A percentile compares a stretch with the other conserved stretches of the same genome.
Conservation (phyloP, 2,113 vertebrate species). For the Pyrgilauda ruficollis region DNA sequence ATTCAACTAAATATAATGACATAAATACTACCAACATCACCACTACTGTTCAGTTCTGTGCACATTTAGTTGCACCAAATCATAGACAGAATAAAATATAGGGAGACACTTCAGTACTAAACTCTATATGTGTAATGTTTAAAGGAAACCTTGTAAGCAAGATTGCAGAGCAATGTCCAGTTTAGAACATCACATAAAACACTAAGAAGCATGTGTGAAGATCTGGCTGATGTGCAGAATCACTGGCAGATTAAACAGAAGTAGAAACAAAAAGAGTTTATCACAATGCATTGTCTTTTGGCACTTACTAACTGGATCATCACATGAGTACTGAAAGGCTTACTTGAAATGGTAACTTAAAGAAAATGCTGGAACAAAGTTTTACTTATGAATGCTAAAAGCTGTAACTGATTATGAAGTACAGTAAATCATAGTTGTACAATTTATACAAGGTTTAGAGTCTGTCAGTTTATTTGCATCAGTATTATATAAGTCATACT, state of each 20-base stretch:
- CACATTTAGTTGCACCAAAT: neutral
- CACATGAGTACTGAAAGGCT: neutral
- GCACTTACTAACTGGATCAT: neutral
- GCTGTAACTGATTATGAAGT: neutral
- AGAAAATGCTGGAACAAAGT: neutral
- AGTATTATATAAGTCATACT: neutral
- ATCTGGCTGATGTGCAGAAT: neutral
- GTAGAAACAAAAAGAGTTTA: neutral
- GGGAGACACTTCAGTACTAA: neutral
- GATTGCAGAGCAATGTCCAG: neutral
- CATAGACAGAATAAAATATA: neutral
- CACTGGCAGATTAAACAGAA: neutral
- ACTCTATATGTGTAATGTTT: neutral
- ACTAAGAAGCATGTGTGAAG: neutral
- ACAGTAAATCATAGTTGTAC: constrained; percentile 8
- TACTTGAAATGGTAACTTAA: neutral
- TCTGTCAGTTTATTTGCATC: neutral
- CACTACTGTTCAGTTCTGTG: neutral
- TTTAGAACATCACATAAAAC: neutral
- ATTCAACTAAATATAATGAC: neutral
- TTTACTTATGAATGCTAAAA: constrained; percentile 22
- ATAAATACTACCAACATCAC: neutral
- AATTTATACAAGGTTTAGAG: constrained; percentile 14
- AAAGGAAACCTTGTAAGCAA: neutral
- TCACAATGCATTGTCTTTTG: neutral